A percentile compares a stretch with the other conserved stretches of the same genome.
Conservation (phyloP, 2,797 vertebrate species). For the Labeo calbasu region DNA sequence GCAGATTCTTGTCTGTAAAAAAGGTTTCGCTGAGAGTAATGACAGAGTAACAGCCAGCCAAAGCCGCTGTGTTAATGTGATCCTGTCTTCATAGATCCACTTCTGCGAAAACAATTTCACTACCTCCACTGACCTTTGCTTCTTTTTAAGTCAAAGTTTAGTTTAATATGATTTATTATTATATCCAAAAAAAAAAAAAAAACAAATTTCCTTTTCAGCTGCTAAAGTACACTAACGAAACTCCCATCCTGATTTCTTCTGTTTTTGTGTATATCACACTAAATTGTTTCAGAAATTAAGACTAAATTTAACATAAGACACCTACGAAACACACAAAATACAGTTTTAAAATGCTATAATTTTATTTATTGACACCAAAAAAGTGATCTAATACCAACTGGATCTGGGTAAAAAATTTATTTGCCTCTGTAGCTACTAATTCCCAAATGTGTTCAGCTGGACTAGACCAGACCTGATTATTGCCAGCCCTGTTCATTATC, state of each 20-base stretch:
- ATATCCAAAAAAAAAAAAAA: not conserved
- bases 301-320: too few species aligned
- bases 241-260: too few species aligned
- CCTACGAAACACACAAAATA: too few species aligned
- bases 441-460: not conserved
- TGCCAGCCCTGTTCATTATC: not conserved
- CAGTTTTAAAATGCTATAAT: too few species aligned
- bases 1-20: conserved; percentile 25
- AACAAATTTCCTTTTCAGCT: not conserved
- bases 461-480: not conserved
- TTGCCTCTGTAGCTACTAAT: not conserved
- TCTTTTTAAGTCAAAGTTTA: not conserved
- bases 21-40: not conserved
- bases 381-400: not conserved
- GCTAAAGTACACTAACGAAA: not conserved
- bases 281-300: too few species aligned
- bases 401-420: not conserved
- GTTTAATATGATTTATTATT: not conserved
- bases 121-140: not conserved
- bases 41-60: conserved; percentile 21
- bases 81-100: not conserved
- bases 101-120: not conserved
- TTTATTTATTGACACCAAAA: not conserved
- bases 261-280: too few species aligned
- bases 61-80: conserved; percentile 33